phyloP scores from a whole-genome alignment of 2,888 invertebrate genomes.

The Phragmatobia fuliginosa region DNA sequence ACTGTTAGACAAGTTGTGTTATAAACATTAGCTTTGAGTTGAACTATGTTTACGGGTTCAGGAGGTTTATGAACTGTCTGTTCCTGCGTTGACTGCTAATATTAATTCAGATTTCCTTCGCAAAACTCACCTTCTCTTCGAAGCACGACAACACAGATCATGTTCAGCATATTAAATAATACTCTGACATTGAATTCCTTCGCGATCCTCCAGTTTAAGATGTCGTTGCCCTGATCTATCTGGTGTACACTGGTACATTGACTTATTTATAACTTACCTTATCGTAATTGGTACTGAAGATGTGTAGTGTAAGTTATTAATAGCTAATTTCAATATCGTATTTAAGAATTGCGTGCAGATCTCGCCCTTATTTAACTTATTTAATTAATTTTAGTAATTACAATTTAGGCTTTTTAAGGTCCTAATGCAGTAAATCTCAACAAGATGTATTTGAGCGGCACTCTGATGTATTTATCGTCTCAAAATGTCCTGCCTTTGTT shows the following conservation, averaged over 20 bases:
- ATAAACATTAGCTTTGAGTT: constrained; percentile 4
- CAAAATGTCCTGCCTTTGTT: constrained; percentile 3
- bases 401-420: background rate
- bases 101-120: constrained; percentile 1
- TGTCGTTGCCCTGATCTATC: constrained; percentile 13
- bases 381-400: too few relatives aligned
- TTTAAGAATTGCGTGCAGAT: background rate
- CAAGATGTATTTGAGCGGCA: constrained; percentile 4
- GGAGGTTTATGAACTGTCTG: constrained; percentile 15
- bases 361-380: too few relatives aligned
- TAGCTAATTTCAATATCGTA: background rate
- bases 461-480: constrained; percentile 1
- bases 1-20: background rate
- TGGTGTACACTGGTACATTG: background rate
- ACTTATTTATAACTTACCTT: background rate
- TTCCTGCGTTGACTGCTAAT: constrained; percentile 21
- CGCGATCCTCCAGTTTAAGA: background rate
- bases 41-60: constrained; percentile 8
- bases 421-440: background rate
- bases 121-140: background rate
- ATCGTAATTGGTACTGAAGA: background rate
- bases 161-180: constrained; percentile 19
- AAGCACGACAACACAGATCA: constrained; percentile 3
- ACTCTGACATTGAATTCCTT: constrained; percentile 12
- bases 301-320: background rate